Evolutionary conservation across 2,888 invertebrate genomes (phyloP).

Genomic region (Eucriotettix oculatus): DNA sequence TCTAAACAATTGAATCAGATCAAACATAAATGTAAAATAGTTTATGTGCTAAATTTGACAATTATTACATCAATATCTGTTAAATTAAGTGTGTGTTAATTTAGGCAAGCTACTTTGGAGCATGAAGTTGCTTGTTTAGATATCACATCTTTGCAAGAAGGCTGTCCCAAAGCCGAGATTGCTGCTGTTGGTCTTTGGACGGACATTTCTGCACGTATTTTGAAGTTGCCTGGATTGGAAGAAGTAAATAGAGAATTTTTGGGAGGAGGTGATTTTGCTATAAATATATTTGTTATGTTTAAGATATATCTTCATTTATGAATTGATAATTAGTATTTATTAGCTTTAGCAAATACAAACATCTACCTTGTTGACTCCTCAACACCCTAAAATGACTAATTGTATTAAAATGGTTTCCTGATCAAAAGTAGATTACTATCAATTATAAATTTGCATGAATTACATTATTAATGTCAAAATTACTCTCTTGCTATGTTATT

Average conservation of each 20-base stretch:
- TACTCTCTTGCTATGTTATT: too few species aligned
- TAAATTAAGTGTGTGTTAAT: not conserved
- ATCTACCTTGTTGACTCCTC: not conserved
- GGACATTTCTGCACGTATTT: constrained; percentile 80
- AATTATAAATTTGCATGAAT: too few species aligned
- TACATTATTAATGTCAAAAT: too few species aligned
- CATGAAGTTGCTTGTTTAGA: constrained; percentile 95
- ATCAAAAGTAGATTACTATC: too few species aligned
- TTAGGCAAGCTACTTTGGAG: constrained; percentile 54
- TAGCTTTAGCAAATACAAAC: not conserved
- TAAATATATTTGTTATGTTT: not conserved
- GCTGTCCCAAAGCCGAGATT: constrained; percentile 44
- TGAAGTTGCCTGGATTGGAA: constrained; percentile 63
- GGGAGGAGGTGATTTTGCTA: constrained; percentile 47
- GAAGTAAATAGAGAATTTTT: constrained; percentile 75
- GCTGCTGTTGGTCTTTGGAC: constrained; percentile 95
- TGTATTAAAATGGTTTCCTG: too few species aligned
- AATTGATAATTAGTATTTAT: not conserved
- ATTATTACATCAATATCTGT: too few species aligned
- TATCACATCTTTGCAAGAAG: constrained; percentile 55
- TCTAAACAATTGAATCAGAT: too few species aligned
- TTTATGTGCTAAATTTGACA: too few species aligned
- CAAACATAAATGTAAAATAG: too few species aligned
- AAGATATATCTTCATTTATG: not conserved
- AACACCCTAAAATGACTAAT: not conserved